Evolutionary conservation across 2,888 invertebrate species (phyloP), one percentile per base, ranked within the genome.

Genomic region (Prostheceraeus crozeri): DNA sequence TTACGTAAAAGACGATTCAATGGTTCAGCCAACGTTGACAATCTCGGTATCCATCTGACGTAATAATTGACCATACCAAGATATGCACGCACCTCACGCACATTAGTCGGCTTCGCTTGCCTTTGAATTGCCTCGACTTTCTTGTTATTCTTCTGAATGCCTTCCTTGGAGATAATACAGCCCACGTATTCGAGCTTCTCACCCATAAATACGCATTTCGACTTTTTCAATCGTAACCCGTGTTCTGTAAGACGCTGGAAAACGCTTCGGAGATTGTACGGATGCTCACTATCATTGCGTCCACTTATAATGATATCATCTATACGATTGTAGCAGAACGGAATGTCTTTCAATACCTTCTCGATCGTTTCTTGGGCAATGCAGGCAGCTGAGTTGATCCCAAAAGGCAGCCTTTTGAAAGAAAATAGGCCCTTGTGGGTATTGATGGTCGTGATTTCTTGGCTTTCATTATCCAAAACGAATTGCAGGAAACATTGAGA

Each of bases 251-350:
- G 48, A 19, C 23, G 23, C 14, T 48, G 11, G 11, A 48, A 48
- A 19, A 56, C 23, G n/a, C n/a, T n/a, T n/a, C n/a, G n/a, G n/a
- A n/a, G n/a, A 27, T 54, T 56, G 11, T 48, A 23, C 10, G 51
- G 25, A 25, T 56, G 56, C 16, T 56, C 56, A 14, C 21, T 23
- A 16, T 48, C n/a, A 48, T 53, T 56, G 46, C 51, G n/a, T 11
- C 56, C 56, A 16, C 48, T 56, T 10, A 56, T 35, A 3, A 56
- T 48, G 8, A 56, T 56, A 35, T 56, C 52, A 53, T 56, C 52
- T 4, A 56, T 23, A 56, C 51, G 51, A 6, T 52, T 25, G 8
- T 23, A 40, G 21, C 46, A 40, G 8, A 6, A 23, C 46, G 56
- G 56, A 21, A 45, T 19, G 21, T 48, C 35, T 6, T 19, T 21